Percentiles rank a stretch among this genome's conserved stretches.
phyloP scores from a whole-genome alignment of 1,140 invertebrate genomes.

The Stegodyphus mimosarum region DNA sequence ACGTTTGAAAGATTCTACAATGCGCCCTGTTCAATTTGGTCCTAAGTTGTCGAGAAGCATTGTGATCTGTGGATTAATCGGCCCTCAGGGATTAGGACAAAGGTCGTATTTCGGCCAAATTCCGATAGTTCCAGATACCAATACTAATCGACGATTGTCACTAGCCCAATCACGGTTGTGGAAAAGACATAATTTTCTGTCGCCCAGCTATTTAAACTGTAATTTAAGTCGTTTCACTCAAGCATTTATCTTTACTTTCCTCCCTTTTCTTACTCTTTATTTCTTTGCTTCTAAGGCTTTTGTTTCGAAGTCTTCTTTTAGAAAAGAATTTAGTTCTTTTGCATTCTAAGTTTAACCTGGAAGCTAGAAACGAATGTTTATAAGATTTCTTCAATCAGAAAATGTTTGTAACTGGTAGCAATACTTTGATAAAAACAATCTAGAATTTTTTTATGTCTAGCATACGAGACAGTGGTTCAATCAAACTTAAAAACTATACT shows the following conservation, averaged over 20 bases:
- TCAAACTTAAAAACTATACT: too few relatives aligned
- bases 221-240: slow-evolving; percentile 39
- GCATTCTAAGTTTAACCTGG: too few relatives aligned
- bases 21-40: slow-evolving; percentile 46
- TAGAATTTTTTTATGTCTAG: too few relatives aligned
- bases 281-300: too few relatives aligned
- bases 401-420: too few relatives aligned
- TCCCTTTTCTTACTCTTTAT: background rate
- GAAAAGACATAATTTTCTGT: slow-evolving; percentile 21
- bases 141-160: slow-evolving; percentile 52
- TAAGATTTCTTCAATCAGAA: too few relatives aligned
- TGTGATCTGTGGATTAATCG: slow-evolving; percentile 53
- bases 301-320: too few relatives aligned
- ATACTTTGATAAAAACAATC: too few relatives aligned
- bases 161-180: slow-evolving; percentile 15
- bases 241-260: slow-evolving; percentile 29
- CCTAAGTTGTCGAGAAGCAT: slow-evolving; percentile 46
- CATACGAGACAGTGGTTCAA: too few relatives aligned
- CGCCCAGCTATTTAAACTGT: slow-evolving; percentile 21
- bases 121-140: slow-evolving; percentile 31
- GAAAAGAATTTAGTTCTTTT: too few relatives aligned
- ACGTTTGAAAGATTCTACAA: slow-evolving; percentile 49
- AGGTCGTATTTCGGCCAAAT: slow-evolving; percentile 35
- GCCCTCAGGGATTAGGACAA: slow-evolving; percentile 33
- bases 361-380: too few relatives aligned